Base-by-base conservation (phyloP, 2,113 vertebrate genomes). In the Mixornis gularis region DNA sequence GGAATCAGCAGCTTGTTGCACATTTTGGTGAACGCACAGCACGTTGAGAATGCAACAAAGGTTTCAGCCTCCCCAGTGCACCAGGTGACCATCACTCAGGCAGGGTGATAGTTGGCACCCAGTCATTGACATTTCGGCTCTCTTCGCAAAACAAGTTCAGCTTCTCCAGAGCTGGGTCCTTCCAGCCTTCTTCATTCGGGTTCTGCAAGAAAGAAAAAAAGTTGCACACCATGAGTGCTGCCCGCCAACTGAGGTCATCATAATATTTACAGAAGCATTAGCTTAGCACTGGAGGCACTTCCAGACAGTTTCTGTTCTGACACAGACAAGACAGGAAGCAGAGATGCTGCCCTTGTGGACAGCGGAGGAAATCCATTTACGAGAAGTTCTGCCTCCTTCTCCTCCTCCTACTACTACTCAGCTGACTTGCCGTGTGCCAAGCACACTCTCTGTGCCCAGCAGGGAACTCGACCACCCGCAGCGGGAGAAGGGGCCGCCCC, bases 81-180 rank as follows among this genome's bases (percentile, higher is more conserved):
- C 77, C 3, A 14, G 32, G 21, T 70, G 46, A 79, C 98, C 98
- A 98, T 97, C 98, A 99, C 95, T 99, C 99, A 1, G 99, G 99
- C 53, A 99, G 98, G 24, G 98, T 98, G 92, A 99, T 98, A 43
- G 96, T 97, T 49, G 99, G 99, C 69, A 99, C 99, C 99, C 99
- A 99, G 95, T 99, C 99, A 36, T 98, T 99, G 79, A 98, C 92
- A 51, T 98, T 98, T 71, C 98, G 98, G 59, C 99, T 99, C 87
- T 99, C 99, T 88, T 99, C 98, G 3, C 99, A 99, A 87, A 99
- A 99, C 11, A 97, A 90, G 52, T 97, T 97, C 92, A 99, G 97
- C 64, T 98, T 99, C 94, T 99, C 98, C 92, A 99, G 96, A 49
- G 98, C 97, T 4, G 98, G 98, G 68, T 99, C 98, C 92, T 99